Evolutionary conservation across 2,888 invertebrate species (phyloP), one percentile per base, ranked within the genome.

Genomic region (Bellardia bayeri): DNA sequence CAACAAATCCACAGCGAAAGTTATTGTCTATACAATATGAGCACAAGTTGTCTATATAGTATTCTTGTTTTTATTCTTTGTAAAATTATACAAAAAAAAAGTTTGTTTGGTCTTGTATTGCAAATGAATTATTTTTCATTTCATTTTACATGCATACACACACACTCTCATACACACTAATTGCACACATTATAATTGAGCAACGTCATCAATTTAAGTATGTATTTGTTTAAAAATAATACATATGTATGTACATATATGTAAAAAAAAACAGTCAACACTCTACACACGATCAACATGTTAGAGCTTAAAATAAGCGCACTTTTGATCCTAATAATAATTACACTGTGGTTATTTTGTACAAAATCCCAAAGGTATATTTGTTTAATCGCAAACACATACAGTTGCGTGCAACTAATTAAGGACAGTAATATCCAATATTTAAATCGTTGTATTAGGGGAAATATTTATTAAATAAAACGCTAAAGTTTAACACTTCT

Each of bases 141-240:
- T 81, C 23, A 37, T 23, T 51, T 63, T 23, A 64, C 42, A 37
- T 33, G 64, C 42, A 56, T 16, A 23, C 56, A 56, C 11, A 51
- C 13, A 13, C 6, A n/a, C 23, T 7, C 9, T 11, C 56, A 56
- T 3, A 23, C 9, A 23, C 8, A 58, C 58, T 13, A 11, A 58
- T 6, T 58, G 40, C 40, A 75, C 16, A 54, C 61, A 58, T 23
- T 75, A 14, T 75, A 68, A 76, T 76, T 71, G 30, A 69, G 82
- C 84, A 85, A 80, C 84, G 79, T 79, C 79, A 85, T 74, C 82
- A 63, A 33, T 76, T 83, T 51, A 45, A 23, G 37, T 14, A 54
- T 45, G 30, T 51, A 13, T 63, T 56, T 61, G 45, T 23, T 61
- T 45, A 3, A 79, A 61, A 37, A 69, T 23, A 71, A 58, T 3